These are phyloP conservation scores for Lophochroa leadbeateri DNA, from an alignment of 2,113 vertebrate species.

Conservation along the genomic window DNA sequence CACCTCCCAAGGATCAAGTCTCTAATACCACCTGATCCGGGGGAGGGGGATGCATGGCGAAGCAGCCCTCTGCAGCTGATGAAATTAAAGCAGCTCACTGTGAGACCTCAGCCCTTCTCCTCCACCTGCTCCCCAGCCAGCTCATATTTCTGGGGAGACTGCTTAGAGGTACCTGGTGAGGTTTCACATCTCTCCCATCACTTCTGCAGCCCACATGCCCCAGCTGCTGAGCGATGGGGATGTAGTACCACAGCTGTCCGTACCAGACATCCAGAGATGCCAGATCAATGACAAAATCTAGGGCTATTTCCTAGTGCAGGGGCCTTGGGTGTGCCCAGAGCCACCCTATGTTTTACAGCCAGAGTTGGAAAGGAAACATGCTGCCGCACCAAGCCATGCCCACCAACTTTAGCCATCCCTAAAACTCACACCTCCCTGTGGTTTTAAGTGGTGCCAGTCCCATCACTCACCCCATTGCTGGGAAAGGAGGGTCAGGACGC, in stretches of 20 bases:
- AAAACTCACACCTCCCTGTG: neutral
- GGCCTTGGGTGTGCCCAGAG: neutral
- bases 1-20: constrained; percentile 26
- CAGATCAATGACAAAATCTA: neutral
- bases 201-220: accelerated
- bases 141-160: neutral
- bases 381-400: neutral
- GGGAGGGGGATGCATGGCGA: accelerated
- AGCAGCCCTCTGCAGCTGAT: neutral
- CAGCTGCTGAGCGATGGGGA: neutral
- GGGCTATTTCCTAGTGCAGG: neutral
- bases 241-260: neutral
- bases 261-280: neutral
- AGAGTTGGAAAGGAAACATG: neutral
- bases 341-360: neutral
- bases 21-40: neutral
- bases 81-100: neutral
- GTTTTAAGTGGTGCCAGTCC: neutral
- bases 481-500: neutral
- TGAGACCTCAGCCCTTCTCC: neutral
- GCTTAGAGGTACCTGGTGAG: neutral
- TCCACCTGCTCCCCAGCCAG: neutral
- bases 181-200: neutral
- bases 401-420: neutral
- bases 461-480: neutral